Evolutionary conservation across 2,797 vertebrate species (phyloP), one percentile per base, ranked within the genome.

Genomic region (Urocyon cinereoargenteus): DNA sequence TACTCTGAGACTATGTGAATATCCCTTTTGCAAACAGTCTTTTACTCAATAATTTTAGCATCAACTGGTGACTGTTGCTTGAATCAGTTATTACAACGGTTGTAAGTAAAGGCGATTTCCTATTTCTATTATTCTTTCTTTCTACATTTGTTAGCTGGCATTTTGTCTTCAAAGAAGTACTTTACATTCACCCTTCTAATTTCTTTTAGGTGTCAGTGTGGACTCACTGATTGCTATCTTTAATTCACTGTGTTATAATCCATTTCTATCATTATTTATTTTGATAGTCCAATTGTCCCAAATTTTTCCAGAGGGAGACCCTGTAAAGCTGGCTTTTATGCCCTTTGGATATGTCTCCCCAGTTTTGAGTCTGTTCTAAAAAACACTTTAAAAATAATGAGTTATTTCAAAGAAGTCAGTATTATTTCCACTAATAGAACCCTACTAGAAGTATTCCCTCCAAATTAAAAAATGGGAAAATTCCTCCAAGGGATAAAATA

Each of bases 321-420:
- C 45, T 9, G 24, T 87, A 84, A 87, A 85, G 34, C 31, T 66
- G 24, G 31, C 24, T 90, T 66, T 40, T 59, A 13, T 45, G 6
- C 59, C 53, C 64, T 95, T 53, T 68, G 18, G 75, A 86, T 1
- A 59, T 53, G 16, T 40, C 28, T 40, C 22, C 28, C 53, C 22
- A 68, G 59, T 90, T 92, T 53, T 79, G 28, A 90, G 36, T 7
- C n/a, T 34, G 31, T 90, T 21, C 4, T 78, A 84, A 77, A 88
- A 59, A 66, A 90, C 4, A 61, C 64, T 61, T 64, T n/a, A 61
- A 90, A 92, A 92, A 55, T 85, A 81, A 91, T 45, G n/a, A 79
- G 5, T 22, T 86, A 84, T 62, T 87, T 96, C 36, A 84, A 93
- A 79, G 40, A 96, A 91, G 40, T 92, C 81, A 90, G 24, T 24